Base-by-base conservation (phyloP, 2,797 vertebrate species). In the Hylomyscus alleni region DNA sequence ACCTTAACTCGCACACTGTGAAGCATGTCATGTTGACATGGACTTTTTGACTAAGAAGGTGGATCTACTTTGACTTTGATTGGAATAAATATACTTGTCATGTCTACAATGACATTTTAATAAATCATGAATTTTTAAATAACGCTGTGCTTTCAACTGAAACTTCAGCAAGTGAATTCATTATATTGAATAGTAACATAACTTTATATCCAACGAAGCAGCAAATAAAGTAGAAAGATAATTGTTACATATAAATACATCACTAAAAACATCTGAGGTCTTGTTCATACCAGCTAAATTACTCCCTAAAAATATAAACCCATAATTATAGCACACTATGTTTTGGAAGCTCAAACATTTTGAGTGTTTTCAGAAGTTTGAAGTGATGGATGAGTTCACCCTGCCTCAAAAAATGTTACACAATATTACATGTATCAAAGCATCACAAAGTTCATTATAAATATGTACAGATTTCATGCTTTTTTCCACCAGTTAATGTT, bases 231-330 rank as follows among this genome's bases (percentile, higher is more conserved):
- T 58, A 60, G 22, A 81, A 95, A 60, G 73, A 1, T 1, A 95
- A 65, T 34, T 67, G 6, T 54, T 80, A 88, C 1, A 37, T 6
- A 72, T 83, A 58, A 82, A 92, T 80, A 85, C 82, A 31, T 6
- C 62, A 56, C 9, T 56, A 44, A 95, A 91, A 77, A 10, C 73
- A 90, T 37, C 37, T 58, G 31, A 93, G 14, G 24, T 87, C 22
- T 82, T 94, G 11, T n/a, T 94, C 58, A 58, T 65, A 83, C 12
- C 3, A 95, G 47, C 1, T 78, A 87, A 92, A 88, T 90, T 34
- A 52, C 10, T 81, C 47, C 85, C 58, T 34, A 75, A 95, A 93
- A 90, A 84, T 58, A 87, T 4, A 77, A 69, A 54, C 3, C 37
- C 72, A 22, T 77, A 76, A 84, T 90, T 69, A 80, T 14, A 40